Base-by-base conservation (phyloP, 1,140 invertebrate genomes). In the Colletes gigas region DNA sequence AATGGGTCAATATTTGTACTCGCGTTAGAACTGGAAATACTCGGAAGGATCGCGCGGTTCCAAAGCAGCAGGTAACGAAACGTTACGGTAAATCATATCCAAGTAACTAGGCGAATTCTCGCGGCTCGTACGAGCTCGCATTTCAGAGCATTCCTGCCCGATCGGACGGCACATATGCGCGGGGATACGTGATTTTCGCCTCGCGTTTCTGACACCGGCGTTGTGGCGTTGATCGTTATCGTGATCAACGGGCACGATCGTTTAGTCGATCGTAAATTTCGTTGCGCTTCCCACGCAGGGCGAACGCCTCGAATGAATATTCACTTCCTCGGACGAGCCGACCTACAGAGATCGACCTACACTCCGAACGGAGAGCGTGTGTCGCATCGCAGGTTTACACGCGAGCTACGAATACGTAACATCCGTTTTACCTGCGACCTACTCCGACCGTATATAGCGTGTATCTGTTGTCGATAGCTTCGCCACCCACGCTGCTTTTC, bases 401-500 rank as follows among this genome's bases (percentile, higher is more conserved):
- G 65, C 78, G 66, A 74, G 59, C 66, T 54, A 41, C 59, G 52
- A 73, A 70, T 69, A 47, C 76, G 82, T 83, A 83, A 81, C 72
- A 83, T 83, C 72, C 78, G 78, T 76, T 81, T 83, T 76, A 83
- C 76, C 72, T 78, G 80, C 80, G 68, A 78, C 75, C 83, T 69
- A 78, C 66, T 82, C 44, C 50, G 44, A 1, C 70, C 82, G 66
- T 78, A 69, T 75, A 81, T 69, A 73, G 80, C 44, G 62, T 57
- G 52, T 65, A 75, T 78, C 52, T 75, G 71, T 81, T 63, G 78
- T 75, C 78, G 71, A 81, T 81, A 21, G 14, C 57, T 12, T 15
- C 41, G 17, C 69, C 75, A 78, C 80, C 83, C 69, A 82, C 80
- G 69, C 63, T 44, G 71, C 47, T 59, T 76, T 76, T 60, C 62